Evolutionary conservation across 2,888 invertebrate genomes (phyloP).

Genomic region (Protonemura montana): DNA sequence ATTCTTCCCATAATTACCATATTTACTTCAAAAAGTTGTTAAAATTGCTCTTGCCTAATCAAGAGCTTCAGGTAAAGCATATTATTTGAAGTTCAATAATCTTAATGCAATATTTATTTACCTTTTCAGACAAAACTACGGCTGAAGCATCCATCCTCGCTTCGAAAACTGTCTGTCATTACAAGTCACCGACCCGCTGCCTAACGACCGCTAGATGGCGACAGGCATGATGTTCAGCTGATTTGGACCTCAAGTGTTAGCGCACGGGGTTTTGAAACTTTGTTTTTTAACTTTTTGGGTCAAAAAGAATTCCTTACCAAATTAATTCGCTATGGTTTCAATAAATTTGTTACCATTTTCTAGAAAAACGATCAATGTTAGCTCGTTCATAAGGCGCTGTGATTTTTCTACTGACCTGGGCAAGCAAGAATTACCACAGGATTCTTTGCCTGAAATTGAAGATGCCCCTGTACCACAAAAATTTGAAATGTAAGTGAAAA

Average conservation of each 20-base stretch:
- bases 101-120: neutral
- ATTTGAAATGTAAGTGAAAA: neutral
- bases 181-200: neutral
- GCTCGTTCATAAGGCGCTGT: neutral
- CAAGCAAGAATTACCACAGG: neutral
- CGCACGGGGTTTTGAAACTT: neutral
- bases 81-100: neutral
- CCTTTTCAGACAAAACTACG: neutral
- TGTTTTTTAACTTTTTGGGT: neutral
- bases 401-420: neutral
- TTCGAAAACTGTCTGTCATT: conserved; percentile 1
- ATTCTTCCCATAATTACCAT: neutral
- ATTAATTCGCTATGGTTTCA: neutral
- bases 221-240: neutral
- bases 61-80: neutral
- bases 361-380: neutral
- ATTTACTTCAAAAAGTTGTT: neutral
- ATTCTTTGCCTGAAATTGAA: neutral
- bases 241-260: neutral
- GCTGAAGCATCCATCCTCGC: neutral
- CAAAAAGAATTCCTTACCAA: neutral
- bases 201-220: neutral
- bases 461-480: neutral
- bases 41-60: too few species aligned
- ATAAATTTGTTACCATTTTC: neutral